phyloP scores from a whole-genome alignment of 2,113 vertebrate species.

The Silurus meridionalis region DNA sequence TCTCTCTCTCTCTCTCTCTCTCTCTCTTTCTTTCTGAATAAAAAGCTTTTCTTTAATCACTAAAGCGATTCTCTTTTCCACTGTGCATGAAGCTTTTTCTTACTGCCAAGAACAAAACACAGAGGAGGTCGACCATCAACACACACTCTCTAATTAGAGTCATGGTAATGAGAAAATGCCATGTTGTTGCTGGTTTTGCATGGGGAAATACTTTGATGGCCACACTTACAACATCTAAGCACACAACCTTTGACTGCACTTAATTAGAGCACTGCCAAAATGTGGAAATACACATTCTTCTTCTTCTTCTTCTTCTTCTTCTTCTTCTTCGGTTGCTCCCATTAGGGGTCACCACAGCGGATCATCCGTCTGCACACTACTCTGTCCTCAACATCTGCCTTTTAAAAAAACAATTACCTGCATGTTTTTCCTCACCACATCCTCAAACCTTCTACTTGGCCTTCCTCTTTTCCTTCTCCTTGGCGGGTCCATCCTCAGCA shows the following conservation, averaged over 20 bases:
- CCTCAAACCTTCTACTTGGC: too few species aligned
- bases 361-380: too few species aligned
- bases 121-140: conserved; percentile 30
- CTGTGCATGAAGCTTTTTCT: conserved; percentile 79
- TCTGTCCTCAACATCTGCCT: too few species aligned
- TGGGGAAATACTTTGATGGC: conserved; percentile 9
- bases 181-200: neutral
- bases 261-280: conserved; percentile 12
- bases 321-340: too few species aligned
- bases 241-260: neutral
- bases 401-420: too few species aligned
- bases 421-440: too few species aligned
- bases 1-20: neutral
- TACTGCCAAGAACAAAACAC: conserved; percentile 56
- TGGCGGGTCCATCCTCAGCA: too few species aligned
- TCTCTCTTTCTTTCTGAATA: neutral
- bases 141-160: conserved; percentile 8
- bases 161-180: conserved; percentile 20
- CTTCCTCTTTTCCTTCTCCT: too few species aligned
- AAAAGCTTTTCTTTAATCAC: conserved; percentile 81
- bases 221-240: neutral
- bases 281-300: neutral
- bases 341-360: too few species aligned
- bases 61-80: conserved; percentile 81
- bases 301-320: too few species aligned